phyloP scores from a whole-genome alignment of 1,140 invertebrate genomes.

The Drosophila athabasca region DNA sequence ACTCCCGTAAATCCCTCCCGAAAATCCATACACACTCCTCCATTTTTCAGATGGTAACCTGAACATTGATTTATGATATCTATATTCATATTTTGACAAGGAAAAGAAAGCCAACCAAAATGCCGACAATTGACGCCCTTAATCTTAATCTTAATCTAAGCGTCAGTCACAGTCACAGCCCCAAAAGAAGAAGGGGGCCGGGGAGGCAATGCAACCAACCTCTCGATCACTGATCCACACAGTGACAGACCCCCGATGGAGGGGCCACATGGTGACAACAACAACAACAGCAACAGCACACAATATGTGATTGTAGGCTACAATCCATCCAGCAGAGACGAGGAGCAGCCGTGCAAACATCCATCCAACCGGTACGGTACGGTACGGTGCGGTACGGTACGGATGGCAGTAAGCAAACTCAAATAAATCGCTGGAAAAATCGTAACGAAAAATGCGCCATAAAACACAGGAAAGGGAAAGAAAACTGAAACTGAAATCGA shows the following conservation, averaged over 20 bases:
- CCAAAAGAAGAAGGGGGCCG: not conserved
- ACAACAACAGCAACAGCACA: slow-evolving; percentile 11
- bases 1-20: too few species aligned
- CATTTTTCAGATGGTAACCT: not conserved
- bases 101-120: slow-evolving; percentile 16
- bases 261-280: slow-evolving; percentile 44
- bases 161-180: slow-evolving; percentile 33
- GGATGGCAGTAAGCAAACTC: slow-evolving; percentile 34
- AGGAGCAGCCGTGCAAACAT: slow-evolving; percentile 66
- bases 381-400: too few species aligned
- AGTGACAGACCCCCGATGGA: slow-evolving; percentile 26
- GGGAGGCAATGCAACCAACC: too few species aligned
- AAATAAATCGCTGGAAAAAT: slow-evolving; percentile 75
- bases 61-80: slow-evolving; percentile 36
- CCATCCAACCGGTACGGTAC: slow-evolving; percentile 33
- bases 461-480: slow-evolving; percentile 52
- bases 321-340: slow-evolving; percentile 26
- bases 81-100: slow-evolving; percentile 42
- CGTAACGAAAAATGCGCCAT: slow-evolving; percentile 74
- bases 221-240: slow-evolving; percentile 45
- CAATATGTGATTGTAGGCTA: slow-evolving; percentile 27
- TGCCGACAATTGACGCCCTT: slow-evolving; percentile 48
- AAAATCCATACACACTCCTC: too few species aligned
- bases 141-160: slow-evolving; percentile 79
- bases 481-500: slow-evolving; percentile 1